phyloP scores from a whole-genome alignment of 2,797 vertebrate species.

The Amniataba percoides region DNA sequence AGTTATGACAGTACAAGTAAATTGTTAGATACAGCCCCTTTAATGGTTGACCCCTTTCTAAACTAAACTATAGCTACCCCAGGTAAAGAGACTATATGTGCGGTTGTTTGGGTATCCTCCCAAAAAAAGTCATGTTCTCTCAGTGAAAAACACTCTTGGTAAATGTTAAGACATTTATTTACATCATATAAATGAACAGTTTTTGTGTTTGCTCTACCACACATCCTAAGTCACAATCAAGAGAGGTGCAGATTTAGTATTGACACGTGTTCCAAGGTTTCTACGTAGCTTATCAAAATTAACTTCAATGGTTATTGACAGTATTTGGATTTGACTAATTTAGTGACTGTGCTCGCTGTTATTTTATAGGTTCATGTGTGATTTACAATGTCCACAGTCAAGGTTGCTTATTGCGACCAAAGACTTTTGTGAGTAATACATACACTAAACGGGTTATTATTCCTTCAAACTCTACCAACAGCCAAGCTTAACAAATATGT shows the following conservation, averaged over 20 bases:
- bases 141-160: conserved; percentile 44
- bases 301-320: conserved; percentile 38
- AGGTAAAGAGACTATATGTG: neutral
- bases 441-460: conserved; percentile 27
- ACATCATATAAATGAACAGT: conserved; percentile 68
- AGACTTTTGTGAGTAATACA: conserved; percentile 25
- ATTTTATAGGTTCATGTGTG: conserved; percentile 22
- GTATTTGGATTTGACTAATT: conserved; percentile 21
- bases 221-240: conserved; percentile 54
- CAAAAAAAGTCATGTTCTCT: neutral
- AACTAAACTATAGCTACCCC: neutral
- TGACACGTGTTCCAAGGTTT: conserved; percentile 41
- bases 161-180: conserved; percentile 81
- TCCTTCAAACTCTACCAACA: conserved; percentile 31
- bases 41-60: neutral
- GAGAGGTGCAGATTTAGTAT: conserved; percentile 51
- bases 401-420: conserved; percentile 23
- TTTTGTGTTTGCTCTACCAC: conserved; percentile 61
- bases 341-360: conserved; percentile 37
- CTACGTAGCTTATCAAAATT: conserved; percentile 47
- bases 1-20: too few relatives aligned
- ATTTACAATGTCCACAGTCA: conserved; percentile 27
- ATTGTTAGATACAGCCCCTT: too few relatives aligned
- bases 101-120: neutral
- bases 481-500: conserved; percentile 28